Evolutionary conservation across 2,113 vertebrate species (phyloP).

Genomic region (Colossoma macropomum): DNA sequence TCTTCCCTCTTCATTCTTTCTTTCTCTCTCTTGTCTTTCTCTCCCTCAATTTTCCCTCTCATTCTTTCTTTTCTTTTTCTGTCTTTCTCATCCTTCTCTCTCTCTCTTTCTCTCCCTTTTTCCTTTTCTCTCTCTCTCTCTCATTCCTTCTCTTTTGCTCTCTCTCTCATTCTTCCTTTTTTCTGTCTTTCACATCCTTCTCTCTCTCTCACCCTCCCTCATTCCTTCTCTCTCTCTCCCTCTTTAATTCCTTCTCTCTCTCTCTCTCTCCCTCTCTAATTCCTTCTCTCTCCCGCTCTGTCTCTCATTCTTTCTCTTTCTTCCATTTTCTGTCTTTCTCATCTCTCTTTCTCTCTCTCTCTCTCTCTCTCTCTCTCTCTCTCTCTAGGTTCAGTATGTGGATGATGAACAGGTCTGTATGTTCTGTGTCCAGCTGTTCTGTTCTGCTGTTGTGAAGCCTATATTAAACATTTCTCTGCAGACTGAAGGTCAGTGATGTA

Average conservation of each 20-base stretch:
- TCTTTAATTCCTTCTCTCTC: neutral
- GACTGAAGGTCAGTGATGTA: neutral
- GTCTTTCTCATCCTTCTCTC: neutral
- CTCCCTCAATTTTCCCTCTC: too few relatives aligned
- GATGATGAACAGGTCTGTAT: too few relatives aligned
- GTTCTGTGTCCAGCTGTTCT: too few relatives aligned
- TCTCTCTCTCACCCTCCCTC: neutral
- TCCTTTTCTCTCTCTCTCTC: neutral
- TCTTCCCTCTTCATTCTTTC: neutral
- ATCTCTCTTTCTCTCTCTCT: constrained; percentile 28
- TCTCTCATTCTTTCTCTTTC: constrained; percentile 39
- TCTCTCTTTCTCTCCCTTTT: neutral
- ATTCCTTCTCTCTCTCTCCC: neutral
- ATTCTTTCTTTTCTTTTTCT: too few relatives aligned
- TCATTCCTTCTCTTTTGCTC: neutral
- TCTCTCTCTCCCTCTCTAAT: constrained; percentile 22
- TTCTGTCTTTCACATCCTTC: neutral
- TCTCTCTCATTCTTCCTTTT: neutral
- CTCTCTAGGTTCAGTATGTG: constrained; percentile 19
- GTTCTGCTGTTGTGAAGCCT: neutral
- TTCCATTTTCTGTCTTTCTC: neutral
- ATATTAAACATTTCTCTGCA: neutral
- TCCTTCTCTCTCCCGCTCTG: constrained; percentile 9
- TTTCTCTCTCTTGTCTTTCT: neutral
- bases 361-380: constrained; percentile 26